Percentiles rank a stretch among this genome's conserved stretches.
phyloP scores from a whole-genome alignment of 2,888 invertebrate genomes.

The Caenorhabditis panamensis region DNA sequence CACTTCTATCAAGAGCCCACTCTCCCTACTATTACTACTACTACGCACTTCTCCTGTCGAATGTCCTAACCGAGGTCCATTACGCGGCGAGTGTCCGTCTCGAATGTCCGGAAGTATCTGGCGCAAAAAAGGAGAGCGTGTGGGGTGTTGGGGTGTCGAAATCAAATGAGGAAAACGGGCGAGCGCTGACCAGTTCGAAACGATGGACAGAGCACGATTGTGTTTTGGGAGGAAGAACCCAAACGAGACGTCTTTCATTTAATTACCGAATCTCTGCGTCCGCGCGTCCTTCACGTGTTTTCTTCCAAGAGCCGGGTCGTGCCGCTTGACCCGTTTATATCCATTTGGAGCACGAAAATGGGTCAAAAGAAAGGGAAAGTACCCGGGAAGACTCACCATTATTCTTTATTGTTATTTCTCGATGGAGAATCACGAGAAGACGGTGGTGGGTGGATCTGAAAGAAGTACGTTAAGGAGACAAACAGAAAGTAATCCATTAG shows the following conservation, averaged over 20 bases:
- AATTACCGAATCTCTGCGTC: constrained; percentile 44
- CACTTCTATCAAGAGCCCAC: too few species aligned
- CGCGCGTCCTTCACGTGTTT: constrained; percentile 15
- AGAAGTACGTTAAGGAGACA: not conserved
- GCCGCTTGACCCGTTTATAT: constrained; percentile 33
- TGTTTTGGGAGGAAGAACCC: constrained; percentile 4
- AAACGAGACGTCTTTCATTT: constrained; percentile 39
- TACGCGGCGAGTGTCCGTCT: constrained; percentile 8
- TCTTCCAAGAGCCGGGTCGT: constrained; percentile 26
- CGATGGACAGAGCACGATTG: constrained; percentile 8
- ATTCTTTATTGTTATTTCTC: constrained; percentile 15
- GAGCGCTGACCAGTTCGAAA: constrained; percentile 20
- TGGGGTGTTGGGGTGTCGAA: constrained; percentile 24
- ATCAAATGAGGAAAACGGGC: constrained; percentile 30
- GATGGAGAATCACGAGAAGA: not conserved
- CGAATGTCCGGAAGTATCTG: constrained; percentile 19
- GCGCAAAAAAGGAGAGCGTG: constrained; percentile 19
- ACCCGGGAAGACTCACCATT: constrained; percentile 39
- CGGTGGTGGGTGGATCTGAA: constrained; percentile 16
- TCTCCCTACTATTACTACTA: not conserved
- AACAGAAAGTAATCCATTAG: constrained; percentile 6
- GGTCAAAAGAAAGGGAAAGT: not conserved
- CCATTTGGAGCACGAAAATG: constrained; percentile 4
- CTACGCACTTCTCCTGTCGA: not conserved
- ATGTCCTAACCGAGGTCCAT: constrained; percentile 2